A percentile compares a stretch with the other conserved stretches of the same genome.
Evolutionary conservation across 2,888 invertebrate genomes (phyloP).

Genomic region (Pterostichus madidus): DNA sequence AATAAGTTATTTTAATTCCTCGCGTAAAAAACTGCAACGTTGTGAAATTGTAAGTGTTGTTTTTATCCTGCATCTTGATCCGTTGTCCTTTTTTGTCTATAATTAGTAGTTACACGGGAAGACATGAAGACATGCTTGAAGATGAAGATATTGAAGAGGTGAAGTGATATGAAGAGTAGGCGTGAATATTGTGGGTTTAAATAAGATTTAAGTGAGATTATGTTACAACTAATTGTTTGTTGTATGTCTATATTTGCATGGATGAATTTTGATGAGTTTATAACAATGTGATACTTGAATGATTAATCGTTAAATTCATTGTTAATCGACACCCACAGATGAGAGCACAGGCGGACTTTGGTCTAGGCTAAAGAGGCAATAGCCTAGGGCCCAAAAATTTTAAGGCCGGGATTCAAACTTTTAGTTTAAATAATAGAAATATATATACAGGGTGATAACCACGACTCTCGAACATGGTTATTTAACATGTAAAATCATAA

Average conservation of each 20-base stretch:
- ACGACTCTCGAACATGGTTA: too few relatives aligned
- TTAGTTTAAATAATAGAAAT: too few relatives aligned
- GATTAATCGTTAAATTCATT: too few relatives aligned
- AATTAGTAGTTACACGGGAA: slow-evolving; percentile 36
- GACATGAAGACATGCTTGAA: slow-evolving; percentile 4
- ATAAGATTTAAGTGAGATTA: slow-evolving; percentile 25
- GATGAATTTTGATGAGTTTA: slow-evolving; percentile 37
- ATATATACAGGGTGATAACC: too few relatives aligned
- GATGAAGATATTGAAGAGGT: slow-evolving; percentile 21
- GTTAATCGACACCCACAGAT: too few relatives aligned
- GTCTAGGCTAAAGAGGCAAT: too few relatives aligned
- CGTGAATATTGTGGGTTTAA: slow-evolving; percentile 40
- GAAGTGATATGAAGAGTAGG: slow-evolving; percentile 17
- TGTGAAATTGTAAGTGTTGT: slow-evolving; percentile 22
- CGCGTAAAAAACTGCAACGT: slow-evolving; percentile 5
- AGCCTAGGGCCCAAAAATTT: too few relatives aligned
- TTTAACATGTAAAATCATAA: too few relatives aligned
- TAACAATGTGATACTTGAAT: background rate
- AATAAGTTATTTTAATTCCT: slow-evolving; percentile 48
- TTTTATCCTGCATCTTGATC: slow-evolving; percentile 37
- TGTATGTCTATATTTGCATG: slow-evolving; percentile 44
- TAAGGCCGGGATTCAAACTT: too few relatives aligned
- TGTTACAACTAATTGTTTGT: slow-evolving; percentile 28
- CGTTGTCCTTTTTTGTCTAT: slow-evolving; percentile 38
- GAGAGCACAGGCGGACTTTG: too few relatives aligned